Percentiles rank a stretch among this genome's conserved stretches.
Evolutionary conservation across 2,888 invertebrate species (phyloP).

Genomic region (Halocaridina rubra): DNA sequence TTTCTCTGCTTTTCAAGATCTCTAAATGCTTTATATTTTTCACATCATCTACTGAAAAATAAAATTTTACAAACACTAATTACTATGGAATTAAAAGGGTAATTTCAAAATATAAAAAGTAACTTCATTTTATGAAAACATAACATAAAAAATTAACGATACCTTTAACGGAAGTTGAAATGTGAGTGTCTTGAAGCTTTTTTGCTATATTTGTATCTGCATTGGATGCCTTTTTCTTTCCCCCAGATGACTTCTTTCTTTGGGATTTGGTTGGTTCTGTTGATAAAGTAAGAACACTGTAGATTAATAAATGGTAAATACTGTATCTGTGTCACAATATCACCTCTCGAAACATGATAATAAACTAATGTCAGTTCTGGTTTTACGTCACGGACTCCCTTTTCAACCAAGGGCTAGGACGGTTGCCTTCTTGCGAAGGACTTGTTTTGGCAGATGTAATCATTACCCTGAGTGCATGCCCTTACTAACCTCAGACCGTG

Average conservation of each 20-base stretch:
- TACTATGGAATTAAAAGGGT: neutral
- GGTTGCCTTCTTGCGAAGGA: too few relatives aligned
- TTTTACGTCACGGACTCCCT: too few relatives aligned
- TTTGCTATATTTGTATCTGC: conserved; percentile 14
- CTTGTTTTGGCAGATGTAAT: too few relatives aligned
- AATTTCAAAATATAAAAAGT: neutral
- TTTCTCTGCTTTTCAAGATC: too few relatives aligned
- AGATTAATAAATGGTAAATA: neutral
- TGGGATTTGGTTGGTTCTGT: conserved; percentile 29
- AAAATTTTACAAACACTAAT: neutral
- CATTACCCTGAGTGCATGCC: too few relatives aligned
- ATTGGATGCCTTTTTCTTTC: conserved; percentile 10
- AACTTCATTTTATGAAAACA: too few relatives aligned
- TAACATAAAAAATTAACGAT: neutral
- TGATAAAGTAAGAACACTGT: neutral
- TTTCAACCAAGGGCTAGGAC: too few relatives aligned
- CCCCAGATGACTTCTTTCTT: conserved; percentile 24
- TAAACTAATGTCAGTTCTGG: too few relatives aligned
- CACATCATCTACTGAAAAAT: neutral
- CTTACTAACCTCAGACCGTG: too few relatives aligned
- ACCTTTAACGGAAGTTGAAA: conserved; percentile 11
- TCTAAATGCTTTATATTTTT: too few relatives aligned
- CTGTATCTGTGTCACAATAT: too few relatives aligned
- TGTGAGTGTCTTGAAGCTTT: conserved; percentile 26
- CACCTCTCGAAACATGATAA: too few relatives aligned